Conservation (phyloP, 2,113 vertebrate species). For the Microtus richardsoni region DNA sequence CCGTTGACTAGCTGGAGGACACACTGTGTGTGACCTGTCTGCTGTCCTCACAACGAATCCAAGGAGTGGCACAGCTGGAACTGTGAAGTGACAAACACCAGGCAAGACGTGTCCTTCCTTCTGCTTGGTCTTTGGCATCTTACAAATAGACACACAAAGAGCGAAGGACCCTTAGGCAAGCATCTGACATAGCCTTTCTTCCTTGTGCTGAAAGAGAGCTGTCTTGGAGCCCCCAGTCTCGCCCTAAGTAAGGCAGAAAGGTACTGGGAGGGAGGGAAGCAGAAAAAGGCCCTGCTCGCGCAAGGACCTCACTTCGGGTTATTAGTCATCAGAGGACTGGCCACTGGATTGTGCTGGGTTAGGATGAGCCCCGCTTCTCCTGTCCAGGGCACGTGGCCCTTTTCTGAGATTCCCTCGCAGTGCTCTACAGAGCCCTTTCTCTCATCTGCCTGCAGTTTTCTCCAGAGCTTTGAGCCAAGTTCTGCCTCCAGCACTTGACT, state of each 20-base stretch:
- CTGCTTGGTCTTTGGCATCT: neutral
- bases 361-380: neutral
- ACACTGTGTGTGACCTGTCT: neutral
- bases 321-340: neutral
- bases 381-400: rapidly evolving
- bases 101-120: neutral
- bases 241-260: neutral
- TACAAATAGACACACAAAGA: neutral
- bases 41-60: neutral
- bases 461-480: neutral
- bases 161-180: neutral
- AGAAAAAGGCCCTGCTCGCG: neutral
- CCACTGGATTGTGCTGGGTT: neutral
- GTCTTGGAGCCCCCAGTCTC: neutral
- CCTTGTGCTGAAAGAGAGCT: neutral
- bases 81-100: neutral
- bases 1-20: too few species aligned
- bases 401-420: neutral
- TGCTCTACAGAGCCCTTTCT: neutral
- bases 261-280: neutral
- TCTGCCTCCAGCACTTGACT: neutral
- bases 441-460: neutral
- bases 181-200: neutral
- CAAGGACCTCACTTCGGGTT: neutral
- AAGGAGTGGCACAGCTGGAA: neutral